phyloP scores from a whole-genome alignment of 2,888 invertebrate species.

The Erebia ligea region DNA sequence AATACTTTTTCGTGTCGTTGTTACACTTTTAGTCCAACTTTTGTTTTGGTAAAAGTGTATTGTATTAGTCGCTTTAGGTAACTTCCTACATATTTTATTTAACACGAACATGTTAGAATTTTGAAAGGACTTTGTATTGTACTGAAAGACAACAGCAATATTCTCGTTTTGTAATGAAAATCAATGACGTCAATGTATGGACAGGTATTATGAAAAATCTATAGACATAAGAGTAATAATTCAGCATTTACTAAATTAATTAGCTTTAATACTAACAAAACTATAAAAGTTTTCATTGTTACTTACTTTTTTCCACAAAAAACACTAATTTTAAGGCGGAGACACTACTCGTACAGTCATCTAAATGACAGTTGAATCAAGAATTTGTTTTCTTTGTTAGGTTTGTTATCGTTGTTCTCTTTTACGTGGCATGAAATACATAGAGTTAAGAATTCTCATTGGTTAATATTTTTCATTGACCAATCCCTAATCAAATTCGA shows the following conservation, averaged over 20 bases:
- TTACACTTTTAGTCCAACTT: neutral
- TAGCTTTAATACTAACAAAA: conserved; percentile 15
- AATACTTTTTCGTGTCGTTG: neutral
- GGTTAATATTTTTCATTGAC: conserved; percentile 31
- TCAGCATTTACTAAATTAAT: conserved; percentile 14
- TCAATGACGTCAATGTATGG: conserved; percentile 72
- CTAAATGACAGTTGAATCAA: conserved; percentile 66
- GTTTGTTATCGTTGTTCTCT: conserved; percentile 41
- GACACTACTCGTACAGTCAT: conserved; percentile 77
- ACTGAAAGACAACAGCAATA: conserved; percentile 43
- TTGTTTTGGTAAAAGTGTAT: conserved; percentile 9
- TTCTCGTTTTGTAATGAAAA: conserved; percentile 65
- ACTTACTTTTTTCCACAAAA: conserved; percentile 65
- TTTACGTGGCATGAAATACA: conserved; percentile 51
- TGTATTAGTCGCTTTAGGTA: conserved; percentile 7
- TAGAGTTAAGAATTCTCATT: conserved; percentile 31
- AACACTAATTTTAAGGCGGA: conserved; percentile 68
- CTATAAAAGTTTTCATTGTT: conserved; percentile 46
- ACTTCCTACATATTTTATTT: conserved; percentile 20
- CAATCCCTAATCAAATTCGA: conserved; percentile 32
- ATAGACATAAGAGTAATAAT: conserved; percentile 3
- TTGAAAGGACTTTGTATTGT: conserved; percentile 43
- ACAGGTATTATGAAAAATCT: conserved; percentile 16
- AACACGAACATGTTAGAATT: conserved; percentile 24
- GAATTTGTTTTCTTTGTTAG: conserved; percentile 61